Evolutionary conservation across 2,888 invertebrate species (phyloP).

Genomic region (Ecliptopera silaceata): DNA sequence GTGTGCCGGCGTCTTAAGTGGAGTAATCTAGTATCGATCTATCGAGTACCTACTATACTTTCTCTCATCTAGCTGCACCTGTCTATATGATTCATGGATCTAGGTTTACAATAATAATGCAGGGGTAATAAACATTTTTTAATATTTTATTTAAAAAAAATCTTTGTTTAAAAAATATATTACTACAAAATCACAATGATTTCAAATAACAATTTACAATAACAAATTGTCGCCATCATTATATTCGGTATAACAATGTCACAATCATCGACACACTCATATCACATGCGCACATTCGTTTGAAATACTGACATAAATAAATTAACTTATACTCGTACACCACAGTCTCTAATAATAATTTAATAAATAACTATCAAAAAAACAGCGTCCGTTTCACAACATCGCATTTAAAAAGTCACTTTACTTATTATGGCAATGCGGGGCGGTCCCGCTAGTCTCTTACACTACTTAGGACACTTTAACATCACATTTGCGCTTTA

Average conservation of each 20-base stretch:
- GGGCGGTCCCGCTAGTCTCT: constrained; percentile 72
- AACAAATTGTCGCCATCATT: constrained; percentile 57
- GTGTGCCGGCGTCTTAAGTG: background rate
- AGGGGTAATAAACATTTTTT: constrained; percentile 50
- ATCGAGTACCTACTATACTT: background rate
- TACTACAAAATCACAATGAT: constrained; percentile 70
- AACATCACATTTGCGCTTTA: constrained; percentile 83
- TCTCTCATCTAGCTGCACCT: background rate
- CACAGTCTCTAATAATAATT: constrained; percentile 76
- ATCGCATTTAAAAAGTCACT: constrained; percentile 56
- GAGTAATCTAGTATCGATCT: background rate
- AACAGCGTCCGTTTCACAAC: constrained; percentile 64
- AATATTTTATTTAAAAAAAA: constrained; percentile 60
- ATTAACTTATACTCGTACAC: constrained; percentile 75
- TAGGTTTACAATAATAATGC: constrained; percentile 36
- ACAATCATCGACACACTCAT: constrained; percentile 59
- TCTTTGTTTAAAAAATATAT: constrained; percentile 66
- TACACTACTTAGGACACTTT: constrained; percentile 81
- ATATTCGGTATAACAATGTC: constrained; percentile 53
- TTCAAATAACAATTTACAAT: constrained; percentile 59
- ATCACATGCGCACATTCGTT: constrained; percentile 69
- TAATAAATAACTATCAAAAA: constrained; percentile 74
- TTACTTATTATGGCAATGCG: constrained; percentile 80
- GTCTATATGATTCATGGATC: background rate
- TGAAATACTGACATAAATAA: constrained; percentile 81